phyloP scores from a whole-genome alignment of 2,888 invertebrate species.

The Pterostichus niger region DNA sequence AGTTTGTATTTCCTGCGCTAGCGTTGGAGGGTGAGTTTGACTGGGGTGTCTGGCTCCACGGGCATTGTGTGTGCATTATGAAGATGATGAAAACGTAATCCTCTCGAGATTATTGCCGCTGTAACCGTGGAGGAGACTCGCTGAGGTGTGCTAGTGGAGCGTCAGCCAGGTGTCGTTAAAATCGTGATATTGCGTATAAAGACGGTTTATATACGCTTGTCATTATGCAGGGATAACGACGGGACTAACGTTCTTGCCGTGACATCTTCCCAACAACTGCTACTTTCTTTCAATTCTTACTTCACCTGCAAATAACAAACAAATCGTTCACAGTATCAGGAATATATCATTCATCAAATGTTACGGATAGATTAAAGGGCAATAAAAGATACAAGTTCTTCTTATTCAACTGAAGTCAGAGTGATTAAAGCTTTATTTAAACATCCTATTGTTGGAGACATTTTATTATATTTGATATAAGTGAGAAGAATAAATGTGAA shows the following conservation, averaged over 20 bases:
- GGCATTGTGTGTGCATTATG: slow-evolving; percentile 71
- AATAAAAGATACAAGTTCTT: no score
- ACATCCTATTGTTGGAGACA: no score
- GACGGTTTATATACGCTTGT: slow-evolving; percentile 64
- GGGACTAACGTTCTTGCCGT: slow-evolving; percentile 8
- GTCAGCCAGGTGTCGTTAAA: slow-evolving; percentile 72
- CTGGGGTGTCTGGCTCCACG: not conserved
- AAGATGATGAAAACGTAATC: slow-evolving; percentile 75
- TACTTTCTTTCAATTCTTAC: slow-evolving; percentile 37
- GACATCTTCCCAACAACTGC: slow-evolving; percentile 28
- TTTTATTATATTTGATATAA: no score
- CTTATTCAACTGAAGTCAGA: no score
- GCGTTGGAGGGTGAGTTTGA: not conserved
- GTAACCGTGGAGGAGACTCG: slow-evolving; percentile 70
- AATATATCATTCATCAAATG: no score
- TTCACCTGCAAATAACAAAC: slow-evolving; percentile 16
- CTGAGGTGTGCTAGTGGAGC: slow-evolving; percentile 66
- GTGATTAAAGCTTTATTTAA: no score
- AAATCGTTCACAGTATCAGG: not conserved
- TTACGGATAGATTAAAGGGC: no score
- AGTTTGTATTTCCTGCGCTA: slow-evolving; percentile 2
- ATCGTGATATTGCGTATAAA: slow-evolving; percentile 68
- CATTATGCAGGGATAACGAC: slow-evolving; percentile 64
- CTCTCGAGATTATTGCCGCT: slow-evolving; percentile 74
- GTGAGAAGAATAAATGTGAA: no score